A percentile compares a stretch with the other conserved stretches of the same genome.
Evolutionary conservation across 2,113 vertebrate genomes (phyloP).

Genomic region (Zosterops japonicus): DNA sequence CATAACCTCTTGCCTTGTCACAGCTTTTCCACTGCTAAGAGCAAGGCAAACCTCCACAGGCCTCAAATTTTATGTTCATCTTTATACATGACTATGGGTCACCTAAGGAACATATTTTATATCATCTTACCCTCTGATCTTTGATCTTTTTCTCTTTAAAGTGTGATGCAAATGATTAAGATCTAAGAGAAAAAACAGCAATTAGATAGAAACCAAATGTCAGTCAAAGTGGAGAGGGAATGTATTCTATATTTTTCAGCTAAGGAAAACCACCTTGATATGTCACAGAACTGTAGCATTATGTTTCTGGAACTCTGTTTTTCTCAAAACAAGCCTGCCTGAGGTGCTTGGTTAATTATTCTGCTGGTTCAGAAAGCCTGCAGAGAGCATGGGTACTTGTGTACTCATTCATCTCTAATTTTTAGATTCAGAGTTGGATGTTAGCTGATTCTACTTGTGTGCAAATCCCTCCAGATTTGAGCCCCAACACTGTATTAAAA

Average conservation of each 20-base stretch:
- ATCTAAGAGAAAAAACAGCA: constrained; percentile 32
- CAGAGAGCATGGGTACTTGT: constrained; percentile 1
- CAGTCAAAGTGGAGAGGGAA: constrained; percentile 18
- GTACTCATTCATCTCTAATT: constrained; percentile 50
- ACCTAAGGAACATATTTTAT: constrained; percentile 16
- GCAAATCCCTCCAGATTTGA: constrained; percentile 15
- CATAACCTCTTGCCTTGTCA: not conserved
- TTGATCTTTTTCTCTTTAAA: constrained; percentile 24
- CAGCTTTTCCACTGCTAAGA: not conserved
- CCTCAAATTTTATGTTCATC: not conserved
- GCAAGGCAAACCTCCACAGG: not conserved
- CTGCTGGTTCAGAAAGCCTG: constrained; percentile 45
- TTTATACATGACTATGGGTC: not conserved
- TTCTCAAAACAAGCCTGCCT: constrained; percentile 27
- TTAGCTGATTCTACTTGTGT: constrained; percentile 21
- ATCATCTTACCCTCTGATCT: constrained; percentile 3
- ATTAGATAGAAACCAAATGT: constrained; percentile 20
- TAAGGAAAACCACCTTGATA: constrained; percentile 19
- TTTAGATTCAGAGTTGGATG: constrained; percentile 34
- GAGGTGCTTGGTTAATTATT: constrained; percentile 56
- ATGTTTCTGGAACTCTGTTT: constrained; percentile 29
- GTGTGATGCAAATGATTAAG: constrained; percentile 39
- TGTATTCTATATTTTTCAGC: not conserved
- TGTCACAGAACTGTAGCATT: not conserved
- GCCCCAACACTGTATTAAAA: not conserved